phyloP scores from a whole-genome alignment of 2,113 vertebrate species.

The Odontesthes bonariensis region DNA sequence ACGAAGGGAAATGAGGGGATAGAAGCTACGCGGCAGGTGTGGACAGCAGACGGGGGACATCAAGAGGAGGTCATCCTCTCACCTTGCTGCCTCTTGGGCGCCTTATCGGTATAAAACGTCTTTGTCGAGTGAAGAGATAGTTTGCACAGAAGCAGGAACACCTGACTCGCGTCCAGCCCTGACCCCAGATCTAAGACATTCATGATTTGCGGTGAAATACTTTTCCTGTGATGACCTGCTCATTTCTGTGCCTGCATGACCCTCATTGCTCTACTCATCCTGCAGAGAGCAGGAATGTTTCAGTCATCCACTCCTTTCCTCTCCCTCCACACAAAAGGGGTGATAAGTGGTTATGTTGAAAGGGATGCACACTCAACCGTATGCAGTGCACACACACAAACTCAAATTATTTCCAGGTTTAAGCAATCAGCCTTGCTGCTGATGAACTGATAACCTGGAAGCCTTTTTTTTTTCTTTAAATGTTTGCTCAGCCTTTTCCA shows the following conservation, averaged over 20 bases:
- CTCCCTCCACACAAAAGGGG: not conserved
- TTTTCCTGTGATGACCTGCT: slow-evolving; percentile 7
- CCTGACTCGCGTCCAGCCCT: not conserved
- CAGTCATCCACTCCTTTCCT: slow-evolving; percentile 24
- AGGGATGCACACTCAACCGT: not conserved
- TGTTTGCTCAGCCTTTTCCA: slow-evolving; percentile 3
- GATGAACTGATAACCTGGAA: slow-evolving; percentile 23
- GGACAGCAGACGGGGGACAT: not conserved
- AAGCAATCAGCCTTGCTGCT: slow-evolving; percentile 11
- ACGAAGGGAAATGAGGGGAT: slow-evolving; percentile 23
- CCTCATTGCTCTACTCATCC: slow-evolving; percentile 40
- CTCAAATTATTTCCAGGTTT: slow-evolving; percentile 4
- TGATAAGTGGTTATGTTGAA: slow-evolving; percentile 33
- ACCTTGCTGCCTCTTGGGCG: not conserved
- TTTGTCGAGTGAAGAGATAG: not conserved
- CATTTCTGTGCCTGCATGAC: slow-evolving; percentile 15
- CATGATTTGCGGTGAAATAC: not conserved
- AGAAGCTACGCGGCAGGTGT: slow-evolving; percentile 59
- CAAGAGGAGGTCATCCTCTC: not conserved
- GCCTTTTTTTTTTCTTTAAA: not conserved
- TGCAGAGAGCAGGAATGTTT: slow-evolving; percentile 26
- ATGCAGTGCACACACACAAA: slow-evolving; percentile 4
- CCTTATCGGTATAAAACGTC: not conserved
- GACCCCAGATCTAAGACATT: not conserved
- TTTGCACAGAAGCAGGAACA: not conserved